phyloP scores from a whole-genome alignment of 2,113 vertebrate species.

The Sinocyclocheilus grahami region DNA sequence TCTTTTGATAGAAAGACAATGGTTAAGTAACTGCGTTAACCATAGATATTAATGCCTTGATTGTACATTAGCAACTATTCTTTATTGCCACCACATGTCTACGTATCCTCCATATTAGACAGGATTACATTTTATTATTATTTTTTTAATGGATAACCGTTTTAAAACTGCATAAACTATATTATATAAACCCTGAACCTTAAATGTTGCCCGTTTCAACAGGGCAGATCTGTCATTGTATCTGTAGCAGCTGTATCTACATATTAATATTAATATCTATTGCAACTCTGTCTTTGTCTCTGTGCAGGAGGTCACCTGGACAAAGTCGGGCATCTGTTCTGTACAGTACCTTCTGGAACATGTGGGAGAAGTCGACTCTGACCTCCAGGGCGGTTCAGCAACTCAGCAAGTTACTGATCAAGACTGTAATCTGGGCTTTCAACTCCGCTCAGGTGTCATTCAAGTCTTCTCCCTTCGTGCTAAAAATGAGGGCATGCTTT shows the following conservation, averaged over 20 bases:
- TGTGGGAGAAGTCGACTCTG: slow-evolving; percentile 80
- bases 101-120: background rate
- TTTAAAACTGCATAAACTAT: background rate
- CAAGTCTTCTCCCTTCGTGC: background rate
- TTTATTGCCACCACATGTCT: background rate
- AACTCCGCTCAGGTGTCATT: slow-evolving; percentile 76
- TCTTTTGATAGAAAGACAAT: background rate
- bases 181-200: background rate
- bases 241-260: background rate
- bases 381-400: slow-evolving; percentile 78
- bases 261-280: background rate
- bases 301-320: slow-evolving; percentile 66
- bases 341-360: slow-evolving; percentile 83
- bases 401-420: slow-evolving; percentile 66
- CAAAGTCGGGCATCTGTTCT: slow-evolving; percentile 73
- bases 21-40: background rate
- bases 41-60: background rate
- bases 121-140: background rate
- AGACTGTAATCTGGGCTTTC: slow-evolving; percentile 55
- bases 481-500: background rate
- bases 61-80: background rate
- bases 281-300: slow-evolving; percentile 23
- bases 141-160: background rate
- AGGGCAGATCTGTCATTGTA: background rate
- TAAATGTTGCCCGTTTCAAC: background rate